Evolutionary conservation across 2,797 vertebrate genomes (phyloP).

Genomic region (Bradypus variegatus): DNA sequence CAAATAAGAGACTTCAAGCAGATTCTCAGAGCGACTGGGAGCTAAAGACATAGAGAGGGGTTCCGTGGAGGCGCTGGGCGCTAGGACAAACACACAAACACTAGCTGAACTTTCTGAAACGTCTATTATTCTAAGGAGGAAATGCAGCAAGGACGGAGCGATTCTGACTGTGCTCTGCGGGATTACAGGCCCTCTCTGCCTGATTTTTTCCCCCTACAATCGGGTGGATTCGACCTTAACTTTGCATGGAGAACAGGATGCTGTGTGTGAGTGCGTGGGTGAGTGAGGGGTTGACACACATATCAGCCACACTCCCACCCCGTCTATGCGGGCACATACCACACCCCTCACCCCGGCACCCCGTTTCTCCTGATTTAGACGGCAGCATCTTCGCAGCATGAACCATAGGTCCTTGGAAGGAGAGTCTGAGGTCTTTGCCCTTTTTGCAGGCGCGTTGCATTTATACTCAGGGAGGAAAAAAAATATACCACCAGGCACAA

Average conservation of each 20-base stretch:
- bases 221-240: constrained; percentile 68
- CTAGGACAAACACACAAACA: constrained; percentile 74
- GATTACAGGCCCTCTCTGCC: constrained; percentile 58
- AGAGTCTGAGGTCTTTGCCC: constrained; percentile 69
- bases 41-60: constrained; percentile 53
- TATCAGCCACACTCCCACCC: constrained; percentile 61
- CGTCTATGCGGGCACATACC: constrained; percentile 35
- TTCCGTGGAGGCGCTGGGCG: constrained; percentile 50
- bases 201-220: constrained; percentile 55
- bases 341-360: constrained; percentile 43
- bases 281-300: constrained; percentile 62
- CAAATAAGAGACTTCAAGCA: constrained; percentile 67
- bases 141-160: constrained; percentile 69
- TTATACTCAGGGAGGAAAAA: constrained; percentile 66
- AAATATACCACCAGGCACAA: constrained; percentile 66
- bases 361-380: constrained; percentile 71
- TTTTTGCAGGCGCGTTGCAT: constrained; percentile 69
- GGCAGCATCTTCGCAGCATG: constrained; percentile 66
- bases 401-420: constrained; percentile 70
- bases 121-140: constrained; percentile 71
- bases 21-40: constrained; percentile 60
- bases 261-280: constrained; percentile 62
- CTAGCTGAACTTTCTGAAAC: constrained; percentile 72
- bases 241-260: constrained; percentile 74
- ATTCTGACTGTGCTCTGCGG: constrained; percentile 71